Evolutionary conservation across 2,797 vertebrate genomes (phyloP), one percentile per base, ranked within the genome.

Genomic region (Dendrocincla tyrannina): DNA sequence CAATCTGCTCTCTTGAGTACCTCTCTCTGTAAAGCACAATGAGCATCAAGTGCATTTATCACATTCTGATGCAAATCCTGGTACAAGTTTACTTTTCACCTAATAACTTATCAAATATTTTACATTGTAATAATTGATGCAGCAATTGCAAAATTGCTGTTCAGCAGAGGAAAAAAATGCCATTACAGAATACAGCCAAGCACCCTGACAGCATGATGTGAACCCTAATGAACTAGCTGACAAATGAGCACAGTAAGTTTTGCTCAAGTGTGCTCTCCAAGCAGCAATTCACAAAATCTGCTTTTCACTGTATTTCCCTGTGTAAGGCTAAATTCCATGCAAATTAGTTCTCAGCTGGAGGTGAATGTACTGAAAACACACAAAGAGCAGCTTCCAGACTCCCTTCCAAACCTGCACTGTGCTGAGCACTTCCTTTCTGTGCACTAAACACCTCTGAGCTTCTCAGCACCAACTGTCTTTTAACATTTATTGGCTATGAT

Each of bases 11-110:
- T 82, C 62, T 91, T 1, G 1, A 94, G 75, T 80, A 64, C 59
- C 69, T 73, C 82, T 83, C 39, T 74, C 72, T 76, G 20, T 63
- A 95, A 95, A 94, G 73, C 75, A 86, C 75, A 82, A 81, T 39
- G 77, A 97, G 69, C 83, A 94, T 93, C 81, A 95, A 93, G 64
- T 79, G 63, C 49, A 88, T 95, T 97, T 96, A 85, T 91, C 93
- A 92, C 14, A 74, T 77, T 94, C 85, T 88, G 87, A 91, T 85
- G 93, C 75, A 91, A 86, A 8, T 91, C 68, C 58, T 77, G 66
- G 64, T 1, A 4, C 63, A 94, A 75, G 32, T 64, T 96, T 89
- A 89, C 58, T 92, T 97, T 95, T 92, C 85, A 95, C 92, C 33
- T 89, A 88, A 88, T 33, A 95, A 50, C 22, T 60, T 80, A 85